phyloP scores from a whole-genome alignment of 2,113 vertebrate genomes.

The Steatornis caripensis region DNA sequence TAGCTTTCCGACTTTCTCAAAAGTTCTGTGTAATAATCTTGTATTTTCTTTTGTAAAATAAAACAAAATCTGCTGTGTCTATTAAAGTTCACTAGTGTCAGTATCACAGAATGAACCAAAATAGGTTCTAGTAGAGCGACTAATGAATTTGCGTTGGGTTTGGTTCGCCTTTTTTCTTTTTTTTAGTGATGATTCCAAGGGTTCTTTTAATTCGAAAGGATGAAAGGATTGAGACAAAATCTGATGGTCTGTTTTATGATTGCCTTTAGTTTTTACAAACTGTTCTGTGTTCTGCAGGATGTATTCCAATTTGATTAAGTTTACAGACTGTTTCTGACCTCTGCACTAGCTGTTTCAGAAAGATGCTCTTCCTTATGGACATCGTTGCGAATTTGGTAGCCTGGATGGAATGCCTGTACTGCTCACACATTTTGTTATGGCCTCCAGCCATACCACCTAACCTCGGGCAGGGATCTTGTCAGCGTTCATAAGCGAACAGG shows the following conservation, averaged over 20 bases:
- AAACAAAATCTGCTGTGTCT: neutral
- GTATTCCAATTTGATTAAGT: neutral
- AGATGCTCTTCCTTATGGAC: fast-evolving
- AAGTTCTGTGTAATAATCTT: neutral
- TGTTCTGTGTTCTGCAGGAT: neutral
- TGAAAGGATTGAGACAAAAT: neutral
- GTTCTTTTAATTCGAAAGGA: neutral
- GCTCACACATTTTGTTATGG: neutral
- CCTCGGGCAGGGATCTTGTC: neutral
- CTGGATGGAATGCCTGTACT: neutral
- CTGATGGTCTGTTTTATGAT: neutral
- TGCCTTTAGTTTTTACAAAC: neutral
- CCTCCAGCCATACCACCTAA: neutral
- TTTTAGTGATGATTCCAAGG: neutral
- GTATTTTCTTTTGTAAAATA: neutral
- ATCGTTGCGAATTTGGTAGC: neutral
- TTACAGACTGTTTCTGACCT: neutral
- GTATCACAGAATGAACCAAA: neutral
- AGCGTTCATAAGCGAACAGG: neutral
- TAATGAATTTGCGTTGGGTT: neutral
- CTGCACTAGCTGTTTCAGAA: neutral
- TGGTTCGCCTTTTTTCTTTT: neutral
- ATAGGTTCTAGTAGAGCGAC: neutral
- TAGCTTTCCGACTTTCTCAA: neutral
- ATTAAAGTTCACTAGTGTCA: neutral